Evolutionary conservation across 2,888 invertebrate genomes (phyloP).

Genomic region (Toxonevra muliebris): DNA sequence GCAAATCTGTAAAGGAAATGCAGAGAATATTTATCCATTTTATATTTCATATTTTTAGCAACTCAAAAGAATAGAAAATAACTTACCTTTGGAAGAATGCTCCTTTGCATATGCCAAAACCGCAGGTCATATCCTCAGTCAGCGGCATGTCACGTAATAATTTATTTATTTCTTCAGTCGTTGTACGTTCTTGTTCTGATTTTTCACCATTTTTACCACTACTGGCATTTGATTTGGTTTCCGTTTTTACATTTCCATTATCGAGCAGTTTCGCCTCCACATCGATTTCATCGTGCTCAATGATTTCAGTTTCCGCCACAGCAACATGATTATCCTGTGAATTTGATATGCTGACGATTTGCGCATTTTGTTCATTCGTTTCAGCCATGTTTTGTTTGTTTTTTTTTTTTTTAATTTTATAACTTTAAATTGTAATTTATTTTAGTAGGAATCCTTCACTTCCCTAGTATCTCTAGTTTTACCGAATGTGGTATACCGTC

Average conservation of each 20-base stretch:
- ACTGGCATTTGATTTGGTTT: slow-evolving; percentile 27
- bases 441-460: too few species aligned
- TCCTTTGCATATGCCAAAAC: slow-evolving; percentile 71
- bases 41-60: too few species aligned
- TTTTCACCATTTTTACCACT: slow-evolving; percentile 47
- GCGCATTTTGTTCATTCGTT: slow-evolving; percentile 32
- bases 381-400: slow-evolving; percentile 40
- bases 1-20: slow-evolving; percentile 62
- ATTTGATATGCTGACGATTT: slow-evolving; percentile 13
- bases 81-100: slow-evolving; percentile 69
- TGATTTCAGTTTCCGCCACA: slow-evolving; percentile 20
- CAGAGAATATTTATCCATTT: too few species aligned
- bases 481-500: too few species aligned
- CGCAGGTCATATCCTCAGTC: slow-evolving; percentile 73
- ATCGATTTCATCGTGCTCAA: slow-evolving; percentile 36
- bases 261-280: slow-evolving; percentile 51
- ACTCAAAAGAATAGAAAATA: too few species aligned
- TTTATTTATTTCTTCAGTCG: slow-evolving; percentile 65
- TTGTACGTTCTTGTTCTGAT: slow-evolving; percentile 54
- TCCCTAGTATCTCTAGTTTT: too few species aligned
- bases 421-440: not conserved
- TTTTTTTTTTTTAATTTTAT: slow-evolving; percentile 4
- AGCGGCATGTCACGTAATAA: slow-evolving; percentile 67
- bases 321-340: not conserved
- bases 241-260: slow-evolving; percentile 29